These are phyloP conservation scores for Porites australiensis DNA, from an alignment of 64 coral and sea anemone species.

Conservation along the genomic window DNA sequence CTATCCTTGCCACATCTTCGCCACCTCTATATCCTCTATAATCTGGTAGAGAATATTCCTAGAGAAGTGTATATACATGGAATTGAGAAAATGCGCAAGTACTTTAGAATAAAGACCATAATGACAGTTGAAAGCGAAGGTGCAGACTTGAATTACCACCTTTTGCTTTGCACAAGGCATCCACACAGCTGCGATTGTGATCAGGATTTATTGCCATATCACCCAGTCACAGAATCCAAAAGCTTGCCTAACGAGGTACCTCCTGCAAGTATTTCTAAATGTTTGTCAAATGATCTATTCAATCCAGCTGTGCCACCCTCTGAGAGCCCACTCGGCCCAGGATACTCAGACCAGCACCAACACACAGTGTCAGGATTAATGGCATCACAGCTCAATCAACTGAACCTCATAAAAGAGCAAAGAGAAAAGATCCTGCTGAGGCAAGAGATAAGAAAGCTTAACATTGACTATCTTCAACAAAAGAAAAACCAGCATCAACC, in stretches of 20 bases:
- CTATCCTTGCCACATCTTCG: conserved; percentile 61
- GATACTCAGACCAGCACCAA: background rate
- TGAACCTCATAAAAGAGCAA: conserved; percentile 64
- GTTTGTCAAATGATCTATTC: background rate
- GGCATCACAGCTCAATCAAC: conserved; percentile 67
- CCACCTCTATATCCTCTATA: conserved; percentile 66
- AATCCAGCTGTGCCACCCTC: background rate
- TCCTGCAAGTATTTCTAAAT: background rate
- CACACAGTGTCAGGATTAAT: conserved; percentile 44
- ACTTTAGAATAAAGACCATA: conserved; percentile 43
- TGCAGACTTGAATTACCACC: background rate
- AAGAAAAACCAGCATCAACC: conserved; percentile 24
- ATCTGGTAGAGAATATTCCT: conserved; percentile 86
- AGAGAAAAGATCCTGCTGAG: conserved; percentile 58
- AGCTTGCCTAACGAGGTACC: background rate
- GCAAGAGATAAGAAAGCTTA: conserved; percentile 73
- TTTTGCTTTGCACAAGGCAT: conserved; percentile 1
- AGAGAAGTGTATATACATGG: conserved; percentile 67
- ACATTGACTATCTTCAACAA: conserved; percentile 70
- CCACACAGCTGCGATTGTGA: background rate
- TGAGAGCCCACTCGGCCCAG: background rate
- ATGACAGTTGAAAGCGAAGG: background rate
- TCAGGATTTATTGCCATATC: background rate
- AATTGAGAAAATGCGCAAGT: conserved; percentile 51
- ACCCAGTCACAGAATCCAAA: background rate